Evolutionary conservation across 2,113 vertebrate species (phyloP), one percentile per base, ranked within the genome.

Genomic region (Aegithalos caudatus): DNA sequence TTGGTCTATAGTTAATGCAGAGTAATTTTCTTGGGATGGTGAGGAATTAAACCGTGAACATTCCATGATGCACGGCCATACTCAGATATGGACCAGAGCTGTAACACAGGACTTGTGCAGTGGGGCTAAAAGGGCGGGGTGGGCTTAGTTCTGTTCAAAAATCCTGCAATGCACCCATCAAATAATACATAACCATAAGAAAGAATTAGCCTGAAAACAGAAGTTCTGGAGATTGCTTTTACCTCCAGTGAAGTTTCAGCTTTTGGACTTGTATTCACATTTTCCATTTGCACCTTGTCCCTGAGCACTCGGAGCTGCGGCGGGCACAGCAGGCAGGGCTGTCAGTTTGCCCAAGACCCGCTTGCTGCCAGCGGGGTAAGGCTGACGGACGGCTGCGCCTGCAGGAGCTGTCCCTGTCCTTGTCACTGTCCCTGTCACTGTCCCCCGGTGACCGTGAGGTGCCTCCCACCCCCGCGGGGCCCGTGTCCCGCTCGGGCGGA

Each of bases 261-360:
- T 44, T 33, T 33, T 22, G 12, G 22, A 6, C 14, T 35, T 5
- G 8, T 15, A 21, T 38, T 38, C 37, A 7, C 40, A 3, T 0
- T 29, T 65, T 20, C 27, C 18, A 1, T 18, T 15, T 5, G 25
- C 2, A 0, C 6, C 6, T 2, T 4, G n/a, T 10, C n/a, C 19
- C 69, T 4, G 42, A 3, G 50, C 56, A 2, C 14, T 4, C 20
- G 18, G 11, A 15, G 4, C 28, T 6, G 37, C 6, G 9, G 6
- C 1, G 11, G 60, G 5, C 53, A 1, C 38, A 3, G n/a, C 61
- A 1, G 31, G 27, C 50, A 2, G 47, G 14, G 40, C 7, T 5
- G 10, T 4, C 3, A 6, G 1, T 13, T 5, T 2, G 31, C 24
- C 20, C 4, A 1, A 31, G 23, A 20, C 20, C 10, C 10, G 3